Evolutionary conservation across 2,797 vertebrate genomes (phyloP), one percentile per base, ranked within the genome.

Genomic region (Halcyon badia): DNA sequence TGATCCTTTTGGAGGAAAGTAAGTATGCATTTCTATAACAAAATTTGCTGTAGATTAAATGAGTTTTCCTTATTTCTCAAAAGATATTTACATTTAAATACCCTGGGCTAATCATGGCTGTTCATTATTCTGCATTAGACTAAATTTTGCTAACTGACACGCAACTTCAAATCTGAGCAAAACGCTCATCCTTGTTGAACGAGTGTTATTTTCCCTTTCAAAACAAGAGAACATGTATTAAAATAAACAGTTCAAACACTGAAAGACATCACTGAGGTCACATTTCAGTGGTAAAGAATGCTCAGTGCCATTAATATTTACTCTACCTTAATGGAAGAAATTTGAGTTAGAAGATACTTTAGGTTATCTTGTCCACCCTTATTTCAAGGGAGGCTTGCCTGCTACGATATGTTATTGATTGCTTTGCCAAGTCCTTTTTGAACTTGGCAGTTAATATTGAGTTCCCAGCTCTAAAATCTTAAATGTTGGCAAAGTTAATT

Each of bases 221-320:
- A 85, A 89, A 7, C 9, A 75, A 60, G 18, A 39, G 19, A 86
- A 85, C 4, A 22, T 61, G 83, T 60, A 90, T 75, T 78, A 87
- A 86, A 97, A 93, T 68, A 58, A 93, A 77, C 37, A 78, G 81
- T 49, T 89, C 33, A 95, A 95, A 96, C 68, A 72, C 56, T 35
- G 39, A 93, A 97, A 96, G 85, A 71, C 71, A 96, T 87, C 71
- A 71, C n/a, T 71, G 83, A 95, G 94, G 92, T 96, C 93, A 94
- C 42, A 87, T 97, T 97, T 95, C 95, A 93, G 90, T 2, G 3
- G 83, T 96, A 96, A 90, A 97, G 95, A 96, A 95, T 65, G 62
- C 79, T 87, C 52, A 14, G 76, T 90, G 92, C 81, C 95, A 97
- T 96, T 97, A 97, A 95, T 97, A 97, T 97, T 97, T 96, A 97